Evolutionary conservation across 2,888 invertebrate genomes (phyloP).

Genomic region (Drosophila pegasa): DNA sequence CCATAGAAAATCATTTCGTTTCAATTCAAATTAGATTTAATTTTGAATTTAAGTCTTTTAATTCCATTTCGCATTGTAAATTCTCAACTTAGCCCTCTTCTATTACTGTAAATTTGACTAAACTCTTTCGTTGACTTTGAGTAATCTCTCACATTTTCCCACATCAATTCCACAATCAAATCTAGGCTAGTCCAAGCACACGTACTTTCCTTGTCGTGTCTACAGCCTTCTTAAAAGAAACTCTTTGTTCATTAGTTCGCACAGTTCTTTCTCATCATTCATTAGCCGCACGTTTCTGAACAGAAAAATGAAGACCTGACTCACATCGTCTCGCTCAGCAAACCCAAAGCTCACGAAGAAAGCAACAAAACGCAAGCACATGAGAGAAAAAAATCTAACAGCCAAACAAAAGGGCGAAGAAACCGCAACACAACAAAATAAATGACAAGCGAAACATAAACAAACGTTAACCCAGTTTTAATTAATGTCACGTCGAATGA

Average conservation of each 20-base stretch:
- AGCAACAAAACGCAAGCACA: conserved; percentile 14
- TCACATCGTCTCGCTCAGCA: conserved; percentile 20
- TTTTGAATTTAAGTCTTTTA: too few relatives aligned
- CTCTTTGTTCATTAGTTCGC: conserved; percentile 25
- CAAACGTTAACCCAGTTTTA: conserved; percentile 64
- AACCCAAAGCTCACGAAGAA: conserved; percentile 9
- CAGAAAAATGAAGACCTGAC: conserved; percentile 32
- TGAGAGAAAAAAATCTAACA: conserved; percentile 2
- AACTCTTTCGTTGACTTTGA: not conserved
- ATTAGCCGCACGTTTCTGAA: conserved; percentile 46
- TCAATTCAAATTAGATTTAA: not conserved
- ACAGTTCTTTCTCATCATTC: conserved; percentile 52
- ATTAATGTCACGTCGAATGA: conserved; percentile 21
- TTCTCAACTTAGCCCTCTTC: not conserved
- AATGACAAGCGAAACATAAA: conserved; percentile 25
- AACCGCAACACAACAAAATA: conserved; percentile 20
- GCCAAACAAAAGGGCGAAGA: conserved; percentile 9
- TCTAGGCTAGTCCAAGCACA: conserved; percentile 33
- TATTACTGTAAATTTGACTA: not conserved
- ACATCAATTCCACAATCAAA: conserved; percentile 3
- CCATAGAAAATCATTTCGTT: not conserved
- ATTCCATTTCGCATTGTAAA: not conserved
- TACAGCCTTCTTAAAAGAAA: conserved; percentile 2
- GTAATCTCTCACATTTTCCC: conserved; percentile 8
- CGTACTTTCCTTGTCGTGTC: conserved; percentile 31